These are phyloP conservation scores for Chloroclysta siterata DNA, from an alignment of 2,888 invertebrate species.

Conservation along the genomic window DNA sequence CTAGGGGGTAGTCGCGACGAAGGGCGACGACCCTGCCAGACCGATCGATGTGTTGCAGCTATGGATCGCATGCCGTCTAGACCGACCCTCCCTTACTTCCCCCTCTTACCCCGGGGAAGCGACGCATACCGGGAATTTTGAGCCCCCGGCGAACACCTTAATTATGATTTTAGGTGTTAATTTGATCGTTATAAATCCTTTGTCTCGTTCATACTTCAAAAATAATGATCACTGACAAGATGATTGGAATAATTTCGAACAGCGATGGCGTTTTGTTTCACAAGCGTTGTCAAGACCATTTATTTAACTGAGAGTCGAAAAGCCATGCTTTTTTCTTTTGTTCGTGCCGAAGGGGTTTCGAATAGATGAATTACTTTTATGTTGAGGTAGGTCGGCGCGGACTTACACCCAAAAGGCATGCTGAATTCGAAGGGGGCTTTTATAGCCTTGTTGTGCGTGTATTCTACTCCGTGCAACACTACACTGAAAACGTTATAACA, in stretches of 20 bases:
- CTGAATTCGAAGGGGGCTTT: not conserved
- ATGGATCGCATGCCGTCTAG: conserved; percentile 83
- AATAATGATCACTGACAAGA: conserved; percentile 16
- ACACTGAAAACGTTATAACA: not conserved
- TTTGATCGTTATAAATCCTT: conserved; percentile 24
- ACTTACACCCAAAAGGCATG: conserved; percentile 2
- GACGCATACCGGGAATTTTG: conserved; percentile 59
- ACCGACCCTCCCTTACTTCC: conserved; percentile 52
- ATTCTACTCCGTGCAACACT: conserved; percentile 2
- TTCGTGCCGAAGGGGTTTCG: conserved; percentile 19
- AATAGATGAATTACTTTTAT: conserved; percentile 23
- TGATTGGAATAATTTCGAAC: not conserved
- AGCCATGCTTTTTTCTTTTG: conserved; percentile 9
- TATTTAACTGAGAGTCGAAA: conserved; percentile 11
- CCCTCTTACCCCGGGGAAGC: conserved; percentile 44
- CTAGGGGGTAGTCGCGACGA: conserved; percentile 54
- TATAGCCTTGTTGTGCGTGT: not conserved
- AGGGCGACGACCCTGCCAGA: conserved; percentile 64
- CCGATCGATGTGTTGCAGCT: conserved; percentile 62
- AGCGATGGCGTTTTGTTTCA: conserved; percentile 2
- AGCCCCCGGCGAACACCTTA: conserved; percentile 49
- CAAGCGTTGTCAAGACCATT: conserved; percentile 1
- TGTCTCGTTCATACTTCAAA: conserved; percentile 6
- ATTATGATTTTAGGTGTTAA: conserved; percentile 63
- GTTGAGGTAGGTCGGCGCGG: conserved; percentile 37